Base-by-base conservation (phyloP, 2,888 invertebrate genomes). In the Ceratothoa steindachneri region DNA sequence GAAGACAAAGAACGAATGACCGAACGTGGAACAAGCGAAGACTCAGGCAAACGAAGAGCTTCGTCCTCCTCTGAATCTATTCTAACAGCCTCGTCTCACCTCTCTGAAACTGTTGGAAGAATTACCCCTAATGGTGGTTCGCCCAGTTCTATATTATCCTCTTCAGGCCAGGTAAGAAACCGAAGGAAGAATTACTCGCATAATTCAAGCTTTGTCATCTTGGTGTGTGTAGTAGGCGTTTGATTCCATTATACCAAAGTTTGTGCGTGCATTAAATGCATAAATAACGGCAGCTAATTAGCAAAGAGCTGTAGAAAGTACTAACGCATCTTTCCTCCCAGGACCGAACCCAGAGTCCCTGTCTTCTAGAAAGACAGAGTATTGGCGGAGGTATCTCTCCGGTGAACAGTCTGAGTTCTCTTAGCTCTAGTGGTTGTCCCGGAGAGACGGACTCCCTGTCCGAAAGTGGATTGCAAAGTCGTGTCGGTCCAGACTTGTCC, bases 51-150 rank as follows among this genome's bases (percentile, higher is more conserved):
- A 24, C 68, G 79, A 7, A 73, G 79, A 19, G 75, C 76, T 2
- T 79, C 79, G 30, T 76, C 79, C 9, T 79, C 79, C 27, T 79
- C 79, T 9, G 79, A 79, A 68, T 76, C 76, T 53, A 71, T 79
- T 60, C 55, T 77, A 24, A 60, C 60, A 60, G 60, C 60, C 1
- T 60, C 60, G n/a, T 3, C 60, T 24, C 60, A 60, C n/a, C 19
- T 60, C 24, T 60, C 60, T 12, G 60, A 60, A 60, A 24, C 60
- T 24, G n/a, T 60, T 22, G 41, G 41, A 41, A 60, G 60, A 24
- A 60, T 24, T 24, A 60, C 60, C 60, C 60, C 60, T 60, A 60
- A 60, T 60, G 60, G 60, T 12, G 60, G 60, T 12, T 60, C 60
- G 27, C 27, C 60, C 12, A 12, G 22, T 9, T 60, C 22, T 3